These are phyloP conservation scores for Mormyrus lacerda DNA, from an alignment of 2,113 vertebrate species.

Conservation along the genomic window DNA sequence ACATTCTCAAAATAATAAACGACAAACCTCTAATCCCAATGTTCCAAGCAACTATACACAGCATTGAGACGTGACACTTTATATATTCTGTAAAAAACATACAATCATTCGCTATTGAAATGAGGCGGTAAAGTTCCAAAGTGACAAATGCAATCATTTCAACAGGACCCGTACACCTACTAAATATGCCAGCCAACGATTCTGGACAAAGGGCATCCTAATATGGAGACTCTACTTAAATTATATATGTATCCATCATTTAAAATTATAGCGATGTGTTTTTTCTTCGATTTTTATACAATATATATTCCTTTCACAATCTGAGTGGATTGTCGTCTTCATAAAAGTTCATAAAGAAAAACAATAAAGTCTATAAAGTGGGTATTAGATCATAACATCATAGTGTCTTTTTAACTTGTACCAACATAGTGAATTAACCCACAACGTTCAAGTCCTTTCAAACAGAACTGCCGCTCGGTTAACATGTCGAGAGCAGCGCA, in stretches of 20 bases:
- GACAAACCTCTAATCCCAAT: conserved; percentile 35
- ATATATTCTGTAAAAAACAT: conserved; percentile 61
- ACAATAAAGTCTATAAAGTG: background rate
- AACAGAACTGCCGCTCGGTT: background rate
- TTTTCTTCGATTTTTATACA: background rate
- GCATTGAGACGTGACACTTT: conserved; percentile 42
- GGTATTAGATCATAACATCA: background rate
- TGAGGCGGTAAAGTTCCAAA: conserved; percentile 13
- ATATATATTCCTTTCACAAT: background rate
- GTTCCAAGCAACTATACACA: conserved; percentile 55
- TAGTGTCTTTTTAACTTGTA: background rate
- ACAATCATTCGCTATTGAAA: conserved; percentile 58
- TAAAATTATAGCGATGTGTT: background rate
- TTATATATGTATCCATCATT: background rate
- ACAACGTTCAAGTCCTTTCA: background rate
- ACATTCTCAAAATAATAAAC: conserved; percentile 21
- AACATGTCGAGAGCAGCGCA: background rate
- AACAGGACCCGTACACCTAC: conserved; percentile 34
- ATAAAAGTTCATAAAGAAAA: background rate
- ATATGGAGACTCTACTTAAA: background rate
- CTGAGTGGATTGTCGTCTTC: conserved; percentile 12
- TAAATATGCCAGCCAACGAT: conserved; percentile 31
- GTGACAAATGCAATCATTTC: conserved; percentile 39
- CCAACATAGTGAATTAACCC: background rate
- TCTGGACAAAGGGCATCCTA: conserved; percentile 33